Evolutionary conservation across 2,113 vertebrate species (phyloP).

Genomic region (Micromys minutus): DNA sequence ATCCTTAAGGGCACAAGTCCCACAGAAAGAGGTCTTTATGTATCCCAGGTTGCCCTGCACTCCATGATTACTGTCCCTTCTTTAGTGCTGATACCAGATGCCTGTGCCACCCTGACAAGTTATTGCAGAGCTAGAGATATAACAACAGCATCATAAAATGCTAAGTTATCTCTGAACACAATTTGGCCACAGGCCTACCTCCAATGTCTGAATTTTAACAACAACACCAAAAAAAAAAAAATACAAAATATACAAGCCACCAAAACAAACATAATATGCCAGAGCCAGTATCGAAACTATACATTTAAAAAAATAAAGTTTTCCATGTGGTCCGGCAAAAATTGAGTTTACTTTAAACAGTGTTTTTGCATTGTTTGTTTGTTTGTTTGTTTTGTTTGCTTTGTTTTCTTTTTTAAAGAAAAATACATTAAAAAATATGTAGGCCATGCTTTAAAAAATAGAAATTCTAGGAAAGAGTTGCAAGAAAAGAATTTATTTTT

Average conservation of each 20-base stretch:
- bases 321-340: background rate
- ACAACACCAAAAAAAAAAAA: background rate
- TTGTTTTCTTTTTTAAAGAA: background rate
- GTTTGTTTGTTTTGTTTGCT: too few relatives aligned
- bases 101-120: background rate
- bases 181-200: background rate
- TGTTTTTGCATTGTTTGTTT: too few relatives aligned
- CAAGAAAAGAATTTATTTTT: background rate
- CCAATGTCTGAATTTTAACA: background rate
- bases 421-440: background rate
- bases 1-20: too few relatives aligned
- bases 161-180: background rate
- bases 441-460: background rate
- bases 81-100: background rate
- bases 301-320: background rate
- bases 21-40: background rate
- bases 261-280: background rate
- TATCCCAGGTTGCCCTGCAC: background rate
- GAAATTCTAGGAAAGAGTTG: background rate
- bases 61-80: background rate
- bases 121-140: background rate
- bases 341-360: background rate
- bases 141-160: background rate
- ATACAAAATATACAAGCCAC: background rate
- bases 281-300: background rate